phyloP scores from a whole-genome alignment of 1,140 invertebrate genomes.

The Catajapyx aquilonaris region DNA sequence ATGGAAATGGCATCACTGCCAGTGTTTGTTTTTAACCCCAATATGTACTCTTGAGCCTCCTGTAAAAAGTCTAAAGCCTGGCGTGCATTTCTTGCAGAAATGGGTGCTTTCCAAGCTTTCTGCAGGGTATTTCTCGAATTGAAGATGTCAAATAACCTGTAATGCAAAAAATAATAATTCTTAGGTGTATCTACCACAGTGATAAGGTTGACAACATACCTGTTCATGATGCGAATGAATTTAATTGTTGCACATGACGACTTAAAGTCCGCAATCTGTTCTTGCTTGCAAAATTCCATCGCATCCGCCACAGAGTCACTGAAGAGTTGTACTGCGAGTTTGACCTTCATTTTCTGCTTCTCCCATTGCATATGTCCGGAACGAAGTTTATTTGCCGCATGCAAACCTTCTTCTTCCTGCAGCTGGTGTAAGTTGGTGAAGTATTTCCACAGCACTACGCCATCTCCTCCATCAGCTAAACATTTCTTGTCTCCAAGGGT shows the following conservation, averaged over 20 bases:
- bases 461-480: slow-evolving; percentile 8
- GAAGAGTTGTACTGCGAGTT: slow-evolving; percentile 15
- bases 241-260: slow-evolving; percentile 13
- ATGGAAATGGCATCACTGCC: too few species aligned
- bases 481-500: slow-evolving; percentile 9
- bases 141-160: too few species aligned
- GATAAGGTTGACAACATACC: too few species aligned
- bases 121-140: too few species aligned
- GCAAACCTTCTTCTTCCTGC: slow-evolving; percentile 14
- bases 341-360: slow-evolving; percentile 17
- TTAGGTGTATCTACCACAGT: too few species aligned
- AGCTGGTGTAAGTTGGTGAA: slow-evolving; percentile 13
- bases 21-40: too few species aligned
- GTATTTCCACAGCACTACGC: slow-evolving; percentile 13
- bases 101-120: too few species aligned
- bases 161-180: too few species aligned
- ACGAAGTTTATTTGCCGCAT: slow-evolving; percentile 15
- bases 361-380: slow-evolving; percentile 14
- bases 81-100: too few species aligned
- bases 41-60: too few species aligned
- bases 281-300: slow-evolving; percentile 14
- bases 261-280: slow-evolving; percentile 10
- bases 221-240: too few species aligned
- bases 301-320: slow-evolving; percentile 14
- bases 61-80: too few species aligned